These are phyloP conservation scores for Tachycineta bicolor DNA, from an alignment of 2,113 vertebrate genomes.

Conservation along the genomic window DNA sequence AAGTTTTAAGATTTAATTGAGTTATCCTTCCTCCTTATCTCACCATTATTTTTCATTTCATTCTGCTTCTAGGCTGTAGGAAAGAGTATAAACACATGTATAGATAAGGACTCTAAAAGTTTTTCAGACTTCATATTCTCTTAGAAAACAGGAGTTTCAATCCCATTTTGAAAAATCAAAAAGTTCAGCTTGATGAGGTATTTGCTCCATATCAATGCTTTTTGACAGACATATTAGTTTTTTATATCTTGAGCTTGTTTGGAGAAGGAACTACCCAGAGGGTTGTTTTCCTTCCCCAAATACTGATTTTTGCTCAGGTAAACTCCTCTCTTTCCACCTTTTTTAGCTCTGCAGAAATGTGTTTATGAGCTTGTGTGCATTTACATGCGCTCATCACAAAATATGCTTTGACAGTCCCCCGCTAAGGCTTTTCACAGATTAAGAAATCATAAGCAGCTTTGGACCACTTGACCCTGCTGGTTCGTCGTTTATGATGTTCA, in stretches of 20 bases:
- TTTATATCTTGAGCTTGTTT: background rate
- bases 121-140: background rate
- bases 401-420: background rate
- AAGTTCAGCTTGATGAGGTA: background rate
- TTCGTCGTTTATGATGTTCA: constrained; percentile 14
- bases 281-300: background rate
- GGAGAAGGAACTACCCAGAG: background rate
- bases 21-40: background rate
- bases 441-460: constrained; percentile 8
- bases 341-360: background rate
- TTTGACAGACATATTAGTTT: background rate
- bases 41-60: background rate
- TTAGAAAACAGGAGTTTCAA: background rate
- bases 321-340: background rate
- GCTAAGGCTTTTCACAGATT: constrained; percentile 16
- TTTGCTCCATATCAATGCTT: background rate
- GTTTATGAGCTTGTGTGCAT: background rate
- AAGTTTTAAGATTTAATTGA: background rate
- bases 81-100: background rate
- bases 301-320: background rate
- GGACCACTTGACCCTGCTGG: background rate
- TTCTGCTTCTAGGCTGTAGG: background rate
- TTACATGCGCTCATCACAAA: background rate
- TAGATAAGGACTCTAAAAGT: background rate
- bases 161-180: background rate